Conservation (phyloP, 2,888 invertebrate genomes). For the Diogma glabrata region DNA sequence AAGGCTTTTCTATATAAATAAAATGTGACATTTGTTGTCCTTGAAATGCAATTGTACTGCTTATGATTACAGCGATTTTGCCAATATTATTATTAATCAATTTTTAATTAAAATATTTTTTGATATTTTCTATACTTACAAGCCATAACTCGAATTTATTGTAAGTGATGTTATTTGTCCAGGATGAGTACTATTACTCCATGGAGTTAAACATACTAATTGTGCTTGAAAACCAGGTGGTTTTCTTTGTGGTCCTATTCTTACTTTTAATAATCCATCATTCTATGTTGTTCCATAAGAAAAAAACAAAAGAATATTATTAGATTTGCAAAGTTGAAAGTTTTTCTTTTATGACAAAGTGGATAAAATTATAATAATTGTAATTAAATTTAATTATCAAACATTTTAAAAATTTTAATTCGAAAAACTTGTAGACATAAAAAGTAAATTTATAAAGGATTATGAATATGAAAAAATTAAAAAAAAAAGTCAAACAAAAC, state of each 20-base stretch:
- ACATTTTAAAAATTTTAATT: too few species aligned
- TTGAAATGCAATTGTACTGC: too few species aligned
- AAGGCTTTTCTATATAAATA: too few species aligned
- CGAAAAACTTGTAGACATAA: too few species aligned
- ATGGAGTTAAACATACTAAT: slow-evolving; percentile 83
- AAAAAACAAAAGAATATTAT: background rate
- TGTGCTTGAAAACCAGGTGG: slow-evolving; percentile 95
- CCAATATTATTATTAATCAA: too few species aligned
- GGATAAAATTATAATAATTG: too few species aligned
- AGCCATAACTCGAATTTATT: slow-evolving; percentile 91
- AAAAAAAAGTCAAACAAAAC: background rate
- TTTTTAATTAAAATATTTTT: too few species aligned
- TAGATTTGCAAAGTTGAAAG: background rate
- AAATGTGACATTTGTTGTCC: too few species aligned
- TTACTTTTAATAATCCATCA: slow-evolving; percentile 50
- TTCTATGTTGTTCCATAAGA: slow-evolving; percentile 25
- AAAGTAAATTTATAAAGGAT: too few species aligned
- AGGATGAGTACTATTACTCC: slow-evolving; percentile 65
- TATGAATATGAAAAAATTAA: too few species aligned
- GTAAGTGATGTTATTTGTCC: slow-evolving; percentile 80
- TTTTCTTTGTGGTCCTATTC: slow-evolving; percentile 68
- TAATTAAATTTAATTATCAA: too few species aligned
- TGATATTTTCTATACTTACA: slow-evolving; percentile 56
- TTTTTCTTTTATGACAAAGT: background rate
- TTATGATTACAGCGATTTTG: too few species aligned